These are phyloP conservation scores for Nothura maculosa DNA, from an alignment of 2,797 vertebrate genomes.

Conservation along the genomic window DNA sequence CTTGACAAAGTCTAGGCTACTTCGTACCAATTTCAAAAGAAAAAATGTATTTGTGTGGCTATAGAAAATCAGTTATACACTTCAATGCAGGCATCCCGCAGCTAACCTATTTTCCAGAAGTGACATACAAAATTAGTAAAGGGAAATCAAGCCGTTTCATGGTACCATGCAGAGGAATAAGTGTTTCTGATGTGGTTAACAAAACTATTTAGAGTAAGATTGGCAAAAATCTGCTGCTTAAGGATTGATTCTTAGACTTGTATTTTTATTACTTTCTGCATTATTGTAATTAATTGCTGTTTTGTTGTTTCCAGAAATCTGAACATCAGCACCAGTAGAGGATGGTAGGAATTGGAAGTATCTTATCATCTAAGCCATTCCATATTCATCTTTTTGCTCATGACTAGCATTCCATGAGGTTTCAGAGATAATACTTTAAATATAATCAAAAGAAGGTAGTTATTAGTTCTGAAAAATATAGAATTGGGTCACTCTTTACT, in stretches of 20 bases:
- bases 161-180: slow-evolving; percentile 54
- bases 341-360: slow-evolving; percentile 6
- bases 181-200: slow-evolving; percentile 16
- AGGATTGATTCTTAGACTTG: background rate
- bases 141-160: slow-evolving; percentile 58
- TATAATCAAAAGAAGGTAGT: slow-evolving; percentile 5
- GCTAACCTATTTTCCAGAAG: slow-evolving; percentile 62
- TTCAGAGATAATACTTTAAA: slow-evolving; percentile 9
- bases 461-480: slow-evolving; percentile 32
- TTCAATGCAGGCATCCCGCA: slow-evolving; percentile 36
- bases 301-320: slow-evolving; percentile 24
- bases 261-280: background rate
- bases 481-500: slow-evolving; percentile 26
- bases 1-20: background rate
- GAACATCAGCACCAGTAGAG: slow-evolving; percentile 2
- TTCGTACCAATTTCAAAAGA: slow-evolving; percentile 15
- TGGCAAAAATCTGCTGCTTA: slow-evolving; percentile 1
- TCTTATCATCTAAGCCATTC: background rate
- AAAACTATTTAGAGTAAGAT: slow-evolving; percentile 44
- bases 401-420: background rate
- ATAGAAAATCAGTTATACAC: background rate
- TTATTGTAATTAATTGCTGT: slow-evolving; percentile 3
- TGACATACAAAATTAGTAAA: slow-evolving; percentile 54
- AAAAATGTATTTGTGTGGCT: slow-evolving; percentile 22
- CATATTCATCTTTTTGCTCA: background rate